Evolutionary conservation across 2,888 invertebrate genomes (phyloP).

Genomic region (Icerya purchasi): DNA sequence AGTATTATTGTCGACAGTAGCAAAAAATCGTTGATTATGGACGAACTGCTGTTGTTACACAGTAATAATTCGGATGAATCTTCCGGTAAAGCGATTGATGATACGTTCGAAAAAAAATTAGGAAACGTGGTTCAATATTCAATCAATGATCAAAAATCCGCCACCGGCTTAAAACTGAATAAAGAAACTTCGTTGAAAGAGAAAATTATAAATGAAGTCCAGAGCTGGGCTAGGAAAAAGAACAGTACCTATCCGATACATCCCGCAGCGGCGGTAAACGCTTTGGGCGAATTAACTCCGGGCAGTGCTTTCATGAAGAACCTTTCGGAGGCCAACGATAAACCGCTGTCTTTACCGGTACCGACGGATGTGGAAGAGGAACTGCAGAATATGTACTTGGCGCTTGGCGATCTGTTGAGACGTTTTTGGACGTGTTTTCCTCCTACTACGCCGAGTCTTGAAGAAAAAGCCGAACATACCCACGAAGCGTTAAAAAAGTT

Average conservation of each 20-base stretch:
- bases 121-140: slow-evolving; percentile 10
- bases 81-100: not conserved
- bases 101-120: slow-evolving; percentile 6
- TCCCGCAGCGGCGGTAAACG: slow-evolving; percentile 59
- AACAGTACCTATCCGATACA: slow-evolving; percentile 10
- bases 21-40: slow-evolving; percentile 3
- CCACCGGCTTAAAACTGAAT: not conserved
- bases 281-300: slow-evolving; percentile 70
- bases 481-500: slow-evolving; percentile 74
- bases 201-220: slow-evolving; percentile 8
- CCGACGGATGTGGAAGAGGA: slow-evolving; percentile 64
- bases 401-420: slow-evolving; percentile 66
- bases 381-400: slow-evolving; percentile 61
- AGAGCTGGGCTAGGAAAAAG: slow-evolving; percentile 9
- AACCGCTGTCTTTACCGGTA: slow-evolving; percentile 32
- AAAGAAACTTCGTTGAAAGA: slow-evolving; percentile 3
- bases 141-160: slow-evolving; percentile 1
- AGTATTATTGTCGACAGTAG: not conserved
- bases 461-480: slow-evolving; percentile 65
- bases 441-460: slow-evolving; percentile 45
- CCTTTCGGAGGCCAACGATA: slow-evolving; percentile 35
- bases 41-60: not conserved
- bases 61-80: slow-evolving; percentile 10
- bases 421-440: slow-evolving; percentile 94
- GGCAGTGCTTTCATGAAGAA: slow-evolving; percentile 80